These are phyloP conservation scores for Oxytorus armatus DNA, from an alignment of 2,888 invertebrate species.

Conservation along the genomic window DNA sequence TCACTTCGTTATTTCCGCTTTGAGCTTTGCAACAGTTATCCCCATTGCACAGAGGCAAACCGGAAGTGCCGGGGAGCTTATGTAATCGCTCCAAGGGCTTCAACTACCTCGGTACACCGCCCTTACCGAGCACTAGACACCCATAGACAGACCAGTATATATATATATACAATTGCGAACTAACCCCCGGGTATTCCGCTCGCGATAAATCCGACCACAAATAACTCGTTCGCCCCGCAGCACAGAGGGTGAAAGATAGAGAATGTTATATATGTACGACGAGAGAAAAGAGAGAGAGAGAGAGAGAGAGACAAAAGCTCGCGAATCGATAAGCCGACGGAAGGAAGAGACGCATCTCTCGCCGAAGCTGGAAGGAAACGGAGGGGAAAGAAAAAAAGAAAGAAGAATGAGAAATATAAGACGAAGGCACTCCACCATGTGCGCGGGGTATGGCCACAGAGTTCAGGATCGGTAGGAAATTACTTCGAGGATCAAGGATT, in stretches of 20 bases:
- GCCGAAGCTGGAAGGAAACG: constrained; percentile 29
- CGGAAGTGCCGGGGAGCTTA: constrained; percentile 60
- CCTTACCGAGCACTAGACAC: constrained; percentile 42
- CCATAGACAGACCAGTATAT: constrained; percentile 33
- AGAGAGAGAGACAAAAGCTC: constrained; percentile 36
- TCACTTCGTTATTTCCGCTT: constrained; percentile 35
- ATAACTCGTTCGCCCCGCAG: constrained; percentile 67
- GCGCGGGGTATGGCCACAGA: constrained; percentile 39
- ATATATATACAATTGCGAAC: constrained; percentile 33
- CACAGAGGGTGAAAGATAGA: constrained; percentile 49
- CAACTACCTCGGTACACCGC: constrained; percentile 38
- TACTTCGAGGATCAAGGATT: constrained; percentile 69
- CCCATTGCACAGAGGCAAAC: constrained; percentile 48
- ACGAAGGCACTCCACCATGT: constrained; percentile 24
- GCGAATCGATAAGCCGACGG: constrained; percentile 72
- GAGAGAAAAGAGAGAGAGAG: constrained; percentile 27
- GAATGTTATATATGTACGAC: constrained; percentile 7
- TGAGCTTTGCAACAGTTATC: constrained; percentile 39
- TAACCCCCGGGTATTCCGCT: constrained; percentile 60
- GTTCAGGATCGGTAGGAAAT: constrained; percentile 66
- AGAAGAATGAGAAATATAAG: constrained; percentile 50
- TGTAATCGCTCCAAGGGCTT: constrained; percentile 63
- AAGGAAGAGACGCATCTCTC: constrained; percentile 64
- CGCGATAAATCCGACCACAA: constrained; percentile 67
- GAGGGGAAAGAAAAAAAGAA: constrained; percentile 44